Conservation (phyloP, 1,140 invertebrate species). For the Scaptomyza pallida region DNA sequence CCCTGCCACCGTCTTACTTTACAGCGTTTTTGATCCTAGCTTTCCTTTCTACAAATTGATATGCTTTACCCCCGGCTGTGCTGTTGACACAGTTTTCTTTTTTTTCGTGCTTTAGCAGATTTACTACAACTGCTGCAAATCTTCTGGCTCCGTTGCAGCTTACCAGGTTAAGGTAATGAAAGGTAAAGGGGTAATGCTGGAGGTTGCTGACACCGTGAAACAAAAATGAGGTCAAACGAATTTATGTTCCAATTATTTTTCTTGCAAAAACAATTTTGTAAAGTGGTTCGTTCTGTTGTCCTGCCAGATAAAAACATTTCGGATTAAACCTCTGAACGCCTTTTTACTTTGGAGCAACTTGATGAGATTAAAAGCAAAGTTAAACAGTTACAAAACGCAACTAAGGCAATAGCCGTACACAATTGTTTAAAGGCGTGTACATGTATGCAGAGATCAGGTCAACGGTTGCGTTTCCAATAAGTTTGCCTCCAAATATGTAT, state of each 20-base stretch:
- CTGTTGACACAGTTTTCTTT: constrained; percentile 51
- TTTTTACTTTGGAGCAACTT: neutral
- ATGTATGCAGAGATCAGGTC: neutral
- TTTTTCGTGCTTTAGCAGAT: constrained; percentile 40
- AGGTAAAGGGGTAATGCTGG: neutral
- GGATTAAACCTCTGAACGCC: neutral
- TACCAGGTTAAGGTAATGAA: constrained; percentile 23
- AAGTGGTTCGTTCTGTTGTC: constrained; percentile 21
- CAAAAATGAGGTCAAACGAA: constrained; percentile 35
- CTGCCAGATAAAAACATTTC: neutral
- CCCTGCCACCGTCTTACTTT: constrained; percentile 3
- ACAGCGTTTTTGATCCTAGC: constrained; percentile 5
- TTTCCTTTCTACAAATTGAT: constrained; percentile 29
- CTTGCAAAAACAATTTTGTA: constrained; percentile 40
- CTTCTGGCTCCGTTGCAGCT: neutral
- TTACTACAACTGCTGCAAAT: constrained; percentile 34
- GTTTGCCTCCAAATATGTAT: constrained; percentile 2
- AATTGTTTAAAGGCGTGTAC: neutral
- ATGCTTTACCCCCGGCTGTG: constrained; percentile 23
- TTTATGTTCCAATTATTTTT: constrained; percentile 45
- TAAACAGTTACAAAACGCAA: too few relatives aligned
- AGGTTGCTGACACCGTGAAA: constrained; percentile 1
- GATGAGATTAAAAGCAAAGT: too few relatives aligned
- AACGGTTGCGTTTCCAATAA: constrained; percentile 13
- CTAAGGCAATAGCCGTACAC: neutral